A percentile compares a stretch with the other conserved stretches of the same genome.
These are phyloP conservation scores for Peromyscus melanophrys DNA, from an alignment of 2,797 vertebrate genomes.

Conservation along the genomic window DNA sequence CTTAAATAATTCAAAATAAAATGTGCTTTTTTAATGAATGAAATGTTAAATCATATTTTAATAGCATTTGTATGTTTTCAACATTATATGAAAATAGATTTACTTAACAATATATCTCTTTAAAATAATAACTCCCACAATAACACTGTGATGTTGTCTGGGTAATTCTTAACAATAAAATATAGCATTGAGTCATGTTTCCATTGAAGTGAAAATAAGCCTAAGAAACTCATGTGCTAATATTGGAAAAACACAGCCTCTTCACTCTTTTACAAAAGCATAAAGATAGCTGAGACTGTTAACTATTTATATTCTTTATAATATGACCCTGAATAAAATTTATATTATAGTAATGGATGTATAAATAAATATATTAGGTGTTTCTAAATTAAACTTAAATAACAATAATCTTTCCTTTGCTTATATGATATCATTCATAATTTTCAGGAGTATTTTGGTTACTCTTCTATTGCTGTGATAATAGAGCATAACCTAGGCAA, in stretches of 20 bases:
- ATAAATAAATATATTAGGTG: neutral
- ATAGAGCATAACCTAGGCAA: neutral
- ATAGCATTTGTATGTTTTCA: neutral
- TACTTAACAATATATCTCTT: neutral
- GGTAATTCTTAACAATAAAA: neutral
- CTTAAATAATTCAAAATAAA: neutral
- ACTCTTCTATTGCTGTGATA: neutral
- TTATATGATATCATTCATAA: neutral
- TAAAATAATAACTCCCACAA: neutral
- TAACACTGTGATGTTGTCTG: neutral
- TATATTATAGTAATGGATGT: neutral
- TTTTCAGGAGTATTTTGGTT: neutral
- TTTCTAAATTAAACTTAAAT: neutral
- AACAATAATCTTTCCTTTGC: neutral
- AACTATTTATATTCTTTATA: neutral
- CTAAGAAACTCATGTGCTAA: neutral
- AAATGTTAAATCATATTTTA: neutral
- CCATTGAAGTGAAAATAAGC: neutral
- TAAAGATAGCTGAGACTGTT: neutral
- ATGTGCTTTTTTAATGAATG: neutral
- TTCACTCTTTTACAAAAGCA: neutral
- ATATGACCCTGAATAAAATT: neutral
- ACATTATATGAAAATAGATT: neutral
- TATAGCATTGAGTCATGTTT: neutral
- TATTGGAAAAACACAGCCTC: neutral